Conservation (phyloP, 2,888 invertebrate genomes). For the Megalurothrips usitatus region DNA sequence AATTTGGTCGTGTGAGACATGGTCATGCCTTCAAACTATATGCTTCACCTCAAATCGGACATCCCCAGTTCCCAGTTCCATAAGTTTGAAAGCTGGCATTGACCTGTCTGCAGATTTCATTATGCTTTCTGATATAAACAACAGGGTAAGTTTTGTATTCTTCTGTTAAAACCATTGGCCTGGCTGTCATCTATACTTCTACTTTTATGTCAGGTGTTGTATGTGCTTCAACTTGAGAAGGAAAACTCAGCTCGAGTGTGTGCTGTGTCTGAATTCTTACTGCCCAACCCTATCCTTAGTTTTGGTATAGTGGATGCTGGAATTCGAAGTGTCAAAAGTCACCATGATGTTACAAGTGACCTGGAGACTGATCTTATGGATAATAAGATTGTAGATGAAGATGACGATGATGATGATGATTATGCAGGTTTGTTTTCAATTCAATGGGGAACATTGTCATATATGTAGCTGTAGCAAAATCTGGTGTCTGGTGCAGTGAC, state of each 20-base stretch:
- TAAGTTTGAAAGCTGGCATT: conserved; percentile 69
- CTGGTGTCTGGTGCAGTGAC: conserved; percentile 50
- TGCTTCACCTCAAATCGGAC: conserved; percentile 54
- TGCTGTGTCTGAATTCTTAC: conserved; percentile 77
- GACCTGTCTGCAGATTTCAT: conserved; percentile 83
- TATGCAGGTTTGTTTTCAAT: conserved; percentile 23
- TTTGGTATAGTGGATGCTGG: conserved; percentile 82
- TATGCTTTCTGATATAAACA: conserved; percentile 80
- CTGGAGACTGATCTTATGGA: background rate
- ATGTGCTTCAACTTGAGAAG: conserved; percentile 69
- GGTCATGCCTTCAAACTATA: conserved; percentile 89
- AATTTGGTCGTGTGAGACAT: conserved; percentile 90
- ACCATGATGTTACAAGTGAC: conserved; percentile 12
- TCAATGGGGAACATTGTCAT: conserved; percentile 32
- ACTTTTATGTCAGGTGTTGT: conserved; percentile 57
- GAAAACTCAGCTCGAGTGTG: conserved; percentile 63
- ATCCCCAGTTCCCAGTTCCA: conserved; percentile 43
- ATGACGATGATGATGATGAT: background rate
- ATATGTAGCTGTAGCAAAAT: background rate
- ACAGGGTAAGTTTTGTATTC: conserved; percentile 52
- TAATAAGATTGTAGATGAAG: background rate
- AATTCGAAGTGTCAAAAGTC: conserved; percentile 41
- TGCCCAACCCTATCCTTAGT: conserved; percentile 83
- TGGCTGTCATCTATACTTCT: background rate
- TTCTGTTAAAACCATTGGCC: background rate